A percentile compares a stretch with the other conserved stretches of the same genome.
These are phyloP conservation scores for Troilus luridus DNA, from an alignment of 2,888 invertebrate species.

Conservation along the genomic window DNA sequence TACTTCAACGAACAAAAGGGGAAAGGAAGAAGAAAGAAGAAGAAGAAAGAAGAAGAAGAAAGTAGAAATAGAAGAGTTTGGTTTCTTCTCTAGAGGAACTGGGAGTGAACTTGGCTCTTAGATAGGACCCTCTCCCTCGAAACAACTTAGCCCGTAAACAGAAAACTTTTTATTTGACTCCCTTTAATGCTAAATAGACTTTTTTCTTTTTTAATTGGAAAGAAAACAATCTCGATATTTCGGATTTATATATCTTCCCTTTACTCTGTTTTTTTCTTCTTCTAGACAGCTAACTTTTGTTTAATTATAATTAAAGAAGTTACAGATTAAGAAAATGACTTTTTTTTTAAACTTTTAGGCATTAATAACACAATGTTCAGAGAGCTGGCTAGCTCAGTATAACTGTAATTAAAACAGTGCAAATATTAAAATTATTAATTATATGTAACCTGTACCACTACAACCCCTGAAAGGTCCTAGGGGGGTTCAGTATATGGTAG, in stretches of 20 bases:
- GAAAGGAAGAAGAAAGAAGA: neutral
- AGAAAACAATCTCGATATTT: neutral
- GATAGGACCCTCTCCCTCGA: neutral
- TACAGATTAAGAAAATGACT: neutral
- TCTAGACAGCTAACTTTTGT: neutral
- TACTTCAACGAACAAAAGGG: neutral
- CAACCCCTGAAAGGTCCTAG: no score
- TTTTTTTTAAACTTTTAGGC: neutral
- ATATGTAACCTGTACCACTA: no score
- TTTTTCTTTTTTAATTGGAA: slow-evolving; percentile 5
- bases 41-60: no score
- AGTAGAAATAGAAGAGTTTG: slow-evolving; percentile 14
- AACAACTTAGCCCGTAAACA: neutral
- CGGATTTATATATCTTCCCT: neutral
- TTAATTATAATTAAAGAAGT: slow-evolving; percentile 20
- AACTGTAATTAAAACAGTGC: no score
- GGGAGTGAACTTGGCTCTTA: slow-evolving; percentile 1
- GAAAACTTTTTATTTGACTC: slow-evolving; percentile 40
- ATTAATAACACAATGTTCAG: neutral
- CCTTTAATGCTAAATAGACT: slow-evolving; percentile 17
- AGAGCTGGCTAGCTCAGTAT: no score
- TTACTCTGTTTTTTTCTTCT: neutral
- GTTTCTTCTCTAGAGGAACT: neutral
- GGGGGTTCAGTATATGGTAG: no score
- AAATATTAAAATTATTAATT: no score